These are phyloP conservation scores for Triplophysa tibetana DNA, from an alignment of 2,113 vertebrate species.

Conservation along the genomic window DNA sequence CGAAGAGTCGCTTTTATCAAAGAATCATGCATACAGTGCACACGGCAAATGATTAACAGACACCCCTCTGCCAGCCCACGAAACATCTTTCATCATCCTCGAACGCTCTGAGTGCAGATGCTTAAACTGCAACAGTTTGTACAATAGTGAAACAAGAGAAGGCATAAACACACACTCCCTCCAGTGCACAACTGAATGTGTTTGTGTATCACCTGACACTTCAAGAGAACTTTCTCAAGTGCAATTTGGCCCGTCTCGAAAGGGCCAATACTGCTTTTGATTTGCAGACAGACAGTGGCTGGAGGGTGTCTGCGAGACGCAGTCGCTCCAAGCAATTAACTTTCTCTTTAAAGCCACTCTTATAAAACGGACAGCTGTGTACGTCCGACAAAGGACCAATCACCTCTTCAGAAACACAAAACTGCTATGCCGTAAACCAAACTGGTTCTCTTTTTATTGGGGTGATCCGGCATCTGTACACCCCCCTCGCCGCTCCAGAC, in stretches of 20 bases:
- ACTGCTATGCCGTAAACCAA: constrained; percentile 73
- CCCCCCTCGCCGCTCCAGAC: constrained; percentile 45
- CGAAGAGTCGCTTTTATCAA: constrained; percentile 43
- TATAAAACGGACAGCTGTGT: constrained; percentile 83
- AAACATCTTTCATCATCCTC: neutral
- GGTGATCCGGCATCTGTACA: constrained; percentile 50
- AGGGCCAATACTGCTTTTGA: constrained; percentile 44
- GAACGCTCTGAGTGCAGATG: constrained; percentile 16
- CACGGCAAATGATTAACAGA: constrained; percentile 54
- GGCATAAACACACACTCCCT: constrained; percentile 1
- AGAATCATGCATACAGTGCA: constrained; percentile 42
- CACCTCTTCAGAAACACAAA: constrained; percentile 76
- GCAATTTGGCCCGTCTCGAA: constrained; percentile 47
- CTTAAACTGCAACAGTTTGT: constrained; percentile 36
- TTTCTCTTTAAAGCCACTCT: constrained; percentile 75
- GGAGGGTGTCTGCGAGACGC: constrained; percentile 58
- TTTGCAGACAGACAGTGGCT: constrained; percentile 51
- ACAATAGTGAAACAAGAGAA: constrained; percentile 36
- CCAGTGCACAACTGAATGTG: constrained; percentile 8
- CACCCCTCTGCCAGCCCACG: neutral
- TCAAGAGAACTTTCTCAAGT: constrained; percentile 44
- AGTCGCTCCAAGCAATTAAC: constrained; percentile 81
- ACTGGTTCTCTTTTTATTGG: constrained; percentile 56
- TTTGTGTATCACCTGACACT: constrained; percentile 41
- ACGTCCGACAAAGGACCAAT: constrained; percentile 71